Evolutionary conservation across 2,113 vertebrate genomes (phyloP).

Genomic region (Oncorhynchus gorbuscha): DNA sequence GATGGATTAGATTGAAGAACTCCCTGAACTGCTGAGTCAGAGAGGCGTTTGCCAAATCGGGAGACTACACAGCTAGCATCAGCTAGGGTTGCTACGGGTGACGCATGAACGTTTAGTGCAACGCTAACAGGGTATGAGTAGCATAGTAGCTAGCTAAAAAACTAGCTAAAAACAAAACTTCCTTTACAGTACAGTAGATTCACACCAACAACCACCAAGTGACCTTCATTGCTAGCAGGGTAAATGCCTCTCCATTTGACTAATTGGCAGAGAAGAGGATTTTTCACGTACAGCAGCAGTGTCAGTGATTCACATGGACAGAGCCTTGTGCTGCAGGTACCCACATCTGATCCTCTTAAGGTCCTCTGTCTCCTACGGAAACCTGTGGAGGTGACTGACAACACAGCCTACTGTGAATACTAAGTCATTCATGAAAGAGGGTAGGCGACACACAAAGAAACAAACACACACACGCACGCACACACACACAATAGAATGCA

Average conservation of each 20-base stretch:
- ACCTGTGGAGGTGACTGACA: slow-evolving; percentile 3
- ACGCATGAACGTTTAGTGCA: too few relatives aligned
- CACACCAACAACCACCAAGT: too few relatives aligned
- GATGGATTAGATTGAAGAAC: too few relatives aligned
- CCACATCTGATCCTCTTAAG: slow-evolving; percentile 16
- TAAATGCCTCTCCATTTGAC: neutral
- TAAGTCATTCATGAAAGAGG: too few relatives aligned
- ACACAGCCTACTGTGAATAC: neutral
- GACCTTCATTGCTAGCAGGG: neutral
- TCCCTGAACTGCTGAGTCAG: too few relatives aligned
- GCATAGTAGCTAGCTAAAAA: too few relatives aligned
- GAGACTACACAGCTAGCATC: too few relatives aligned
- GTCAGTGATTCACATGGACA: slow-evolving; percentile 22
- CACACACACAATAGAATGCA: neutral
- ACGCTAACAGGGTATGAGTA: too few relatives aligned
- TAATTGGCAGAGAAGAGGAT: neutral
- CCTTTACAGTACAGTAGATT: too few relatives aligned
- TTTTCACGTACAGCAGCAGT: neutral
- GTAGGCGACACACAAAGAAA: neutral
- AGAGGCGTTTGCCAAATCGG: too few relatives aligned
- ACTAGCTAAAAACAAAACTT: too few relatives aligned
- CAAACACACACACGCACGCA: neutral
- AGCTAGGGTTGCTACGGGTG: too few relatives aligned
- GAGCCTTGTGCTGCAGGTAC: neutral
- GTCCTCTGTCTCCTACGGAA: slow-evolving; percentile 18